phyloP scores from a whole-genome alignment of 2,113 vertebrate species.

The Odontophorus gujanensis region DNA sequence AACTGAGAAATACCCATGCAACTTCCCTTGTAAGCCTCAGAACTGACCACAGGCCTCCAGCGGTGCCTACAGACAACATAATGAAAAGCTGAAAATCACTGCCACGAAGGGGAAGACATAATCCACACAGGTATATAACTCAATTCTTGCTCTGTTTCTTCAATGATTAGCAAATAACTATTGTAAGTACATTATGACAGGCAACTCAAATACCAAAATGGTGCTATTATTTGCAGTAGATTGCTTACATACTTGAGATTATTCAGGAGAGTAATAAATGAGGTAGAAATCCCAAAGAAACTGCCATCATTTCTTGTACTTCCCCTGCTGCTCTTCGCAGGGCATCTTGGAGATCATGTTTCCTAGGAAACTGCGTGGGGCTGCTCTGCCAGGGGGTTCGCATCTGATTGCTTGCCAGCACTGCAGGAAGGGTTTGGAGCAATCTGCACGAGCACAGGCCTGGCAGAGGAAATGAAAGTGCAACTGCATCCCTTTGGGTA shows the following conservation, averaged over 20 bases:
- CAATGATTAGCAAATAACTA: not conserved
- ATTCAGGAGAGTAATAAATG: not conserved
- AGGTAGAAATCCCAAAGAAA: not conserved
- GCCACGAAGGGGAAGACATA: not conserved
- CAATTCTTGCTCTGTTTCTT: not conserved
- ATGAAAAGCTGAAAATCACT: not conserved
- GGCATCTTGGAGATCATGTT: not conserved
- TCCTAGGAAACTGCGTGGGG: conserved; percentile 65
- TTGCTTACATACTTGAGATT: not conserved
- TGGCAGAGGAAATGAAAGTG: not conserved
- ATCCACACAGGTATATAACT: not conserved
- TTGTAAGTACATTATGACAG: not conserved
- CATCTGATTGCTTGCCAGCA: not conserved
- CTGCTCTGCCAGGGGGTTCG: not conserved
- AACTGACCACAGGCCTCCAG: not conserved
- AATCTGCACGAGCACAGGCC: not conserved
- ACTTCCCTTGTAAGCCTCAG: fast-evolving
- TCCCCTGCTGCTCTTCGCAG: not conserved
- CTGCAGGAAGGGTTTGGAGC: not conserved
- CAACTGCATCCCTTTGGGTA: not conserved
- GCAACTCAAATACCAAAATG: not conserved
- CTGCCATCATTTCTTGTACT: not conserved
- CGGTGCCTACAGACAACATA: not conserved
- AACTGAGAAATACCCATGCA: fast-evolving
- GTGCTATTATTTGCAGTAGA: not conserved